Evolutionary conservation across 2,888 invertebrate species (phyloP).

Genomic region (Andrena marginata): DNA sequence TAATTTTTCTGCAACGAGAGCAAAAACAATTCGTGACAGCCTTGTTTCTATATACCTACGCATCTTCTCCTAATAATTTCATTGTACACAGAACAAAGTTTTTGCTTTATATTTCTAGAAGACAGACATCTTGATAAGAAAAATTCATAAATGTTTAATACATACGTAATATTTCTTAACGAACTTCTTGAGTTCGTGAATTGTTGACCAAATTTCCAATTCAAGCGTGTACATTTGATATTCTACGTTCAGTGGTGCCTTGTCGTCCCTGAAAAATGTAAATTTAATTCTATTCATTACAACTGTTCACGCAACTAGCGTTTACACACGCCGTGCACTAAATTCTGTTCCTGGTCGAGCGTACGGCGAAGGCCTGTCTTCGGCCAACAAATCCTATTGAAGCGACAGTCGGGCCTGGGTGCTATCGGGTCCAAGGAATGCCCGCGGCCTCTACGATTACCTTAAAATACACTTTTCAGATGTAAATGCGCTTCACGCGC

Average conservation of each 20-base stretch:
- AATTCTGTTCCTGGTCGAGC: constrained; percentile 18
- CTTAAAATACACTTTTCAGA: constrained; percentile 31
- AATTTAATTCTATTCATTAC: not conserved
- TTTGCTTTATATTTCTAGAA: too few relatives aligned
- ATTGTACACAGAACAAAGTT: too few relatives aligned
- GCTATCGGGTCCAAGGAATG: constrained; percentile 56
- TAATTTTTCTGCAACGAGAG: too few relatives aligned
- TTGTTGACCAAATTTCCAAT: not conserved
- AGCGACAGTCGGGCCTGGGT: not conserved
- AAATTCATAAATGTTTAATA: too few relatives aligned
- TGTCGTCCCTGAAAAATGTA: constrained; percentile 4
- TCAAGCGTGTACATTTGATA: not conserved
- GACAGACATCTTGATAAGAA: not conserved
- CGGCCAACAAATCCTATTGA: constrained; percentile 26
- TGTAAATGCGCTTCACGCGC: constrained; percentile 57
- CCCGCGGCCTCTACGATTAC: constrained; percentile 31
- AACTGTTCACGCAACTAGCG: not conserved
- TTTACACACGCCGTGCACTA: constrained; percentile 13
- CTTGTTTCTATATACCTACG: too few relatives aligned
- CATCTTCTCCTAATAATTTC: too few relatives aligned
- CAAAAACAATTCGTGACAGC: too few relatives aligned
- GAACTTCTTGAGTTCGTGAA: not conserved
- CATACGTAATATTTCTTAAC: too few relatives aligned
- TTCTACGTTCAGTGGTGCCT: not conserved
- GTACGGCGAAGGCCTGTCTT: not conserved